phyloP scores from a whole-genome alignment of 2,113 vertebrate species.

The Rhea americana region DNA sequence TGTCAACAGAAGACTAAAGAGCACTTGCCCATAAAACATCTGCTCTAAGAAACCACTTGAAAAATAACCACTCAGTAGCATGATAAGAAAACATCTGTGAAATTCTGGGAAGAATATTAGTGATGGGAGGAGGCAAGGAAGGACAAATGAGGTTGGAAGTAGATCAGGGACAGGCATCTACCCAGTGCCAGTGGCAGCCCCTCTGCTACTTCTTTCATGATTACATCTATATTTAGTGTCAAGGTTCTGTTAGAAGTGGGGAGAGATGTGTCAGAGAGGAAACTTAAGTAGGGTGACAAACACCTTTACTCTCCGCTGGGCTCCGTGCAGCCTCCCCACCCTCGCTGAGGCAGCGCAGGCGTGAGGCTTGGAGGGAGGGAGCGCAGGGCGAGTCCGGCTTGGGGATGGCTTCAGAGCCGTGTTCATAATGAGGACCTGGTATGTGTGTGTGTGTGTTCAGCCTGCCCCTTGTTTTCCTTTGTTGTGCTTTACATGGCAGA shows the following conservation, averaged over 20 bases:
- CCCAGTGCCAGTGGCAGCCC: not conserved
- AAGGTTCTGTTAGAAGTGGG: not conserved
- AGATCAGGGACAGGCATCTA: not conserved
- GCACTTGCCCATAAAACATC: slow-evolving; percentile 25
- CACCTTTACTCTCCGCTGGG: accelerated
- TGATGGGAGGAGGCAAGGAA: slow-evolving; percentile 44
- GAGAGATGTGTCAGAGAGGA: not conserved
- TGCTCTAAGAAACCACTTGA: slow-evolving; percentile 40
- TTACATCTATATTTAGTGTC: not conserved
- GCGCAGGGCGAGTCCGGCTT: not conserved
- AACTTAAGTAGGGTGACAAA: not conserved
- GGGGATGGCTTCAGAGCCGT: not conserved
- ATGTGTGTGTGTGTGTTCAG: not conserved
- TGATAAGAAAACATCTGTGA: slow-evolving; percentile 64
- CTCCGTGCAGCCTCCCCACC: not conserved
- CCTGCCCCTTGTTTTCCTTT: not conserved
- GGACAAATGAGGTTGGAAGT: slow-evolving; percentile 13
- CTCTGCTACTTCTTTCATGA: not conserved
- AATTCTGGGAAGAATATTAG: slow-evolving; percentile 46
- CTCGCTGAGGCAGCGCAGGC: not conserved
- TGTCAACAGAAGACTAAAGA: slow-evolving; percentile 13
- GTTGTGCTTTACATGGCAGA: slow-evolving; percentile 20
- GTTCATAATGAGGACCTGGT: not conserved
- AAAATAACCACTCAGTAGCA: slow-evolving; percentile 45
- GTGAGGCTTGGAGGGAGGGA: not conserved